These are phyloP conservation scores for Portunus trituberculatus DNA, from an alignment of 1,140 invertebrate genomes.

Conservation along the genomic window DNA sequence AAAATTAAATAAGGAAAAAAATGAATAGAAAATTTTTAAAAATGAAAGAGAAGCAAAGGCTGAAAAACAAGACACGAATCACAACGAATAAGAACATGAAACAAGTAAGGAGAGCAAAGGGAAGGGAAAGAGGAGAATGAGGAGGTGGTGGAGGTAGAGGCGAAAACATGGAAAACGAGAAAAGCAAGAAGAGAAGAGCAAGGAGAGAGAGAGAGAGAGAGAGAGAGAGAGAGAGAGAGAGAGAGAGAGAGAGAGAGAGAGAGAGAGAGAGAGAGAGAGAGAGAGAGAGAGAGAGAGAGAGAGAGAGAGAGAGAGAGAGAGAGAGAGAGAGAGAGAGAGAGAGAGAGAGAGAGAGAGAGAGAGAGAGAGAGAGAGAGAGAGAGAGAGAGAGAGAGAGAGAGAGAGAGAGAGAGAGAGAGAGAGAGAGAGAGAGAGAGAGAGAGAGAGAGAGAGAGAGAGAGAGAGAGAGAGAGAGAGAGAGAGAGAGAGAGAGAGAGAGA, in stretches of 20 bases:
- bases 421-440: neutral
- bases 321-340: neutral
- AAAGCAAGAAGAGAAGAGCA: neutral
- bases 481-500: neutral
- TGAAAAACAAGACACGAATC: neutral
- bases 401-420: constrained; percentile 20
- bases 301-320: neutral
- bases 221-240: too few relatives aligned
- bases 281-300: neutral
- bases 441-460: too few relatives aligned
- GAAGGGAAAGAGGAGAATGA: neutral
- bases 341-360: neutral
- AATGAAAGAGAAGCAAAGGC: neutral
- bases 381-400: constrained; percentile 20
- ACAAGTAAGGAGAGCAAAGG: neutral
- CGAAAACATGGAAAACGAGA: neutral
- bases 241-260: too few relatives aligned
- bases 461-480: neutral
- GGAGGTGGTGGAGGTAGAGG: neutral
- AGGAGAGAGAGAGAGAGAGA: neutral
- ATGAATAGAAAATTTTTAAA: too few relatives aligned
- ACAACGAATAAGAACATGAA: neutral
- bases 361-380: neutral
- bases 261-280: neutral
- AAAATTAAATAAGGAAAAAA: neutral